Conservation (phyloP, 2,888 invertebrate species). For the Alentia gelatinosa region DNA sequence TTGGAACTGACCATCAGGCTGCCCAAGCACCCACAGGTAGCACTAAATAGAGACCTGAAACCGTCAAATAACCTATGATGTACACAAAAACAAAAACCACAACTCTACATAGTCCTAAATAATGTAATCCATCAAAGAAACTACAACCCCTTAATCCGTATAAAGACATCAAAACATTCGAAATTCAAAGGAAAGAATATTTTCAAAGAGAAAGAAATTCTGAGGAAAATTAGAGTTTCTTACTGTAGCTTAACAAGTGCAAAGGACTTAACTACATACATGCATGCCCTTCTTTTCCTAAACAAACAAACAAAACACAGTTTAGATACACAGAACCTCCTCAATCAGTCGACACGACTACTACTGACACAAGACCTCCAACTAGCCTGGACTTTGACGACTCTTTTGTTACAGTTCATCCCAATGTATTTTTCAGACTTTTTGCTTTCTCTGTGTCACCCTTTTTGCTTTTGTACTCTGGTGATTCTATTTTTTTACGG, state of each 20-base stretch:
- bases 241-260: too few species aligned
- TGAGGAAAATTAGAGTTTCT: too few species aligned
- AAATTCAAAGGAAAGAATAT: background rate
- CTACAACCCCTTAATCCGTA: too few species aligned
- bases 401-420: background rate
- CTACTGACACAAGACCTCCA: background rate
- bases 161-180: background rate
- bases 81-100: background rate
- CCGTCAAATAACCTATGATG: background rate
- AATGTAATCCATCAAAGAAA: too few species aligned
- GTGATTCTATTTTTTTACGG: too few species aligned
- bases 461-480: background rate
- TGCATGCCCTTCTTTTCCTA: background rate
- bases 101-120: too few species aligned
- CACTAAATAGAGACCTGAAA: background rate
- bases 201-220: background rate
- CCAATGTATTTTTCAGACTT: background rate
- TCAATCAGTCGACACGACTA: background rate
- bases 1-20: constrained; percentile 43
- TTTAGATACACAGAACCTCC: background rate
- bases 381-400: background rate
- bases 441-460: background rate
- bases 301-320: background rate
- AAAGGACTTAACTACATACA: background rate
- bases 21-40: constrained; percentile 34